Evolutionary conservation across 2,888 invertebrate species (phyloP).

Genomic region (Brachyptera risi): DNA sequence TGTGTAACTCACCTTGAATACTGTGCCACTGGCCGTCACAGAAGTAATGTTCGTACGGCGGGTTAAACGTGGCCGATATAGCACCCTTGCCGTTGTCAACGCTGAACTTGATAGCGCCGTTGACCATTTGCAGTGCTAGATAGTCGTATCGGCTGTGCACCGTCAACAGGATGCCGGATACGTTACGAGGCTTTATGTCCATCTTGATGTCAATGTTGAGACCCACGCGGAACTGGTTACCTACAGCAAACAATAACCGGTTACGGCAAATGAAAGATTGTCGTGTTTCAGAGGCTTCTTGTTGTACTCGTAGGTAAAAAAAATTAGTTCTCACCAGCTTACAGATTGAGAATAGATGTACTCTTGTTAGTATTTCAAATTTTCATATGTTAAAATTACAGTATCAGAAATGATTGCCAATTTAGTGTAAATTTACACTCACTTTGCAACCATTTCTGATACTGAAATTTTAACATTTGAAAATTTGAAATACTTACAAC

Average conservation of each 20-base stretch:
- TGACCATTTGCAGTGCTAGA: constrained; percentile 79
- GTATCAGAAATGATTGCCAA: too few species aligned
- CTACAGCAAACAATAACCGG: constrained; percentile 42
- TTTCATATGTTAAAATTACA: too few species aligned
- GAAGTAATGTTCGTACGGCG: constrained; percentile 62
- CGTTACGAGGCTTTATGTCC: constrained; percentile 81
- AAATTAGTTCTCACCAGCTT: too few species aligned
- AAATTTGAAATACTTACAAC: too few species aligned
- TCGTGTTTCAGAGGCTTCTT: too few species aligned
- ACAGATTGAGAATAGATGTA: too few species aligned
- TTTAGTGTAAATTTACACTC: too few species aligned
- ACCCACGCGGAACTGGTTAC: constrained; percentile 75
- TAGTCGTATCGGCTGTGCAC: constrained; percentile 81
- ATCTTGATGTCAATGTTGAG: constrained; percentile 71
- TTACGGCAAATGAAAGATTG: too few species aligned
- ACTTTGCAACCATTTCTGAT: too few species aligned
- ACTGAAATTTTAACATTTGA: too few species aligned
- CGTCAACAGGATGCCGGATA: constrained; percentile 79
- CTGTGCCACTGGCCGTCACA: constrained; percentile 97
- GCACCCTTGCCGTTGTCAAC: constrained; percentile 82
- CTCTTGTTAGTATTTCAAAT: too few species aligned
- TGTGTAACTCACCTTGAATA: constrained; percentile 58
- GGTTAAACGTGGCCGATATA: constrained; percentile 66
- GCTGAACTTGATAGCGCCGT: constrained; percentile 77
- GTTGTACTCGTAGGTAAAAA: too few species aligned